phyloP scores from a whole-genome alignment of 2,113 vertebrate genomes.

The Poecilia latipinna region DNA sequence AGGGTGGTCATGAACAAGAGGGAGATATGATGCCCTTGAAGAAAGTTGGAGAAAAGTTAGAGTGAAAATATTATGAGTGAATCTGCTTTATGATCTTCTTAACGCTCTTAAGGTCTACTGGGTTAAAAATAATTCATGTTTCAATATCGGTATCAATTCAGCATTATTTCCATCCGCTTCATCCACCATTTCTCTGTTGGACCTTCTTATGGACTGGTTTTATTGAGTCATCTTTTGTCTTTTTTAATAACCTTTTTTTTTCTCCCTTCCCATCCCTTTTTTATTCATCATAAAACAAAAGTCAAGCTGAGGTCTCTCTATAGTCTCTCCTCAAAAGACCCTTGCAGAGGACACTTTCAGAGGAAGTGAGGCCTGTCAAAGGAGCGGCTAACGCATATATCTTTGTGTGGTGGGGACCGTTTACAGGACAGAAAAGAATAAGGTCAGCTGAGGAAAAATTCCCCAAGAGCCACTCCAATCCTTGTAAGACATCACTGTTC shows the following conservation, averaged over 20 bases:
- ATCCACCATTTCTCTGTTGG: background rate
- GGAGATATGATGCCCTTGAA: background rate
- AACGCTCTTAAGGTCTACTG: background rate
- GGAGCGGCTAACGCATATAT: background rate
- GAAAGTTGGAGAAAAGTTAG: background rate
- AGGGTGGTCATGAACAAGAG: background rate
- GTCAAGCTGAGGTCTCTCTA: background rate
- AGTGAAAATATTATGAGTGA: conserved; percentile 1
- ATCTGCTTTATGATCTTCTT: conserved; percentile 1
- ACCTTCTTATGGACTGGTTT: background rate
- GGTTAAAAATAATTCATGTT: background rate
- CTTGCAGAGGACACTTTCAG: background rate
- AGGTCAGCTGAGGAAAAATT: too few species aligned
- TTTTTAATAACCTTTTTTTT: too few species aligned
- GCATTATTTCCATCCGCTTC: background rate
- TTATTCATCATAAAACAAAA: background rate
- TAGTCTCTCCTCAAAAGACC: background rate
- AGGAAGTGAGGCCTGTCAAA: background rate
- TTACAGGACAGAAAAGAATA: too few species aligned
- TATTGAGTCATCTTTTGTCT: too few species aligned
- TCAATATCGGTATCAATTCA: background rate
- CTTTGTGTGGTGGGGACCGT: too few species aligned
- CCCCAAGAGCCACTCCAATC: too few species aligned
- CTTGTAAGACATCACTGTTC: too few species aligned
- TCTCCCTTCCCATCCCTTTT: background rate